These are phyloP conservation scores for Salminus brasiliensis DNA, from an alignment of 2,113 vertebrate species.

Conservation along the genomic window DNA sequence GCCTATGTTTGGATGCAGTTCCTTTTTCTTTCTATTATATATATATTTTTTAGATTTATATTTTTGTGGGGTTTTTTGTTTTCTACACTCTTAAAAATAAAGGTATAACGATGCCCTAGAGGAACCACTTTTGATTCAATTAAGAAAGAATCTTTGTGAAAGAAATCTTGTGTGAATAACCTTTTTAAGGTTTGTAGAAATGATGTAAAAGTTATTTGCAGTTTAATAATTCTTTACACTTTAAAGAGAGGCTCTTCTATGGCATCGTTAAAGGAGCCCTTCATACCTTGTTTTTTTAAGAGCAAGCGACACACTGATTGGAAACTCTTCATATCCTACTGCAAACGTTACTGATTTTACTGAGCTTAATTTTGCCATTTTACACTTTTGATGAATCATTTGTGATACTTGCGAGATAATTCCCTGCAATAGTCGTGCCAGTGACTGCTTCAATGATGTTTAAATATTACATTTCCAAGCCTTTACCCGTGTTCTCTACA, in stretches of 20 bases:
- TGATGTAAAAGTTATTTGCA: too few relatives aligned
- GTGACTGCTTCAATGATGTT: background rate
- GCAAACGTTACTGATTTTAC: background rate
- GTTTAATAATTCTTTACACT: too few relatives aligned
- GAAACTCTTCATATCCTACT: constrained; percentile 8
- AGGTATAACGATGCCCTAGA: too few relatives aligned
- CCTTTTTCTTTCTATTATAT: background rate
- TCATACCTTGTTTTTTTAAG: too few relatives aligned
- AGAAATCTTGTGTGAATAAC: too few relatives aligned
- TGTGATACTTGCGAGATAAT: background rate
- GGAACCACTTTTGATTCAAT: too few relatives aligned
- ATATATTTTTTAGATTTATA: background rate
- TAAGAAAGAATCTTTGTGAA: too few relatives aligned
- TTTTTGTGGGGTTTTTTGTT: too few relatives aligned
- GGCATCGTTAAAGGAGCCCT: too few relatives aligned
- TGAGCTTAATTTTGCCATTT: background rate
- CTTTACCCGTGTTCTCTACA: background rate
- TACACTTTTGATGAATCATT: background rate
- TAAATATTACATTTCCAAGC: background rate
- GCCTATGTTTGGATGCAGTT: background rate
- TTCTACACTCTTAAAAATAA: too few relatives aligned
- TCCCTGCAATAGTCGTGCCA: background rate
- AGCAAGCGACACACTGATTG: background rate
- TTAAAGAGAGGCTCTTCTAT: too few relatives aligned
- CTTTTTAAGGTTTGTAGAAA: too few relatives aligned